A percentile compares a stretch with the other conserved stretches of the same genome.
Evolutionary conservation across 2,113 vertebrate species (phyloP).

Genomic region (Aspidoscelis tigris): DNA sequence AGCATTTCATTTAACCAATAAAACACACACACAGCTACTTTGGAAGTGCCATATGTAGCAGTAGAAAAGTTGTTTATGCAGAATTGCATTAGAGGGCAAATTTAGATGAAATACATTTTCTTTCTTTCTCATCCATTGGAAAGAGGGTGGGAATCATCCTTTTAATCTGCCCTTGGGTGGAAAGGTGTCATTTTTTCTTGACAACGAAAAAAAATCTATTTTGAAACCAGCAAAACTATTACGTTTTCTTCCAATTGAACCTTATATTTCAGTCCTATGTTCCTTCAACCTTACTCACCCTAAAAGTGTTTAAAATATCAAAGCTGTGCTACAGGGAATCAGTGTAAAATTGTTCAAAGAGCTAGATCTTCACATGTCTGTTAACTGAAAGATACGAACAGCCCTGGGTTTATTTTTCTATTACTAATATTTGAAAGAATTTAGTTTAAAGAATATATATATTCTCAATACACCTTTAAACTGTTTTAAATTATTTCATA

Average conservation of each 20-base stretch:
- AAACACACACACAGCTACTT: neutral
- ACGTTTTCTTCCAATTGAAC: neutral
- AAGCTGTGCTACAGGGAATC: constrained; percentile 26
- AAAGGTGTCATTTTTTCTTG: constrained; percentile 16
- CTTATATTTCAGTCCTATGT: constrained; percentile 13
- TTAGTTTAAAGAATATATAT: neutral
- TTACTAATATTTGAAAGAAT: constrained; percentile 35
- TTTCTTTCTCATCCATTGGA: constrained; percentile 8
- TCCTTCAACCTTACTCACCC: neutral
- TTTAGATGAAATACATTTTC: constrained; percentile 1
- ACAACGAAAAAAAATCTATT: neutral
- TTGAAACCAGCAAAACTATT: constrained; percentile 27
- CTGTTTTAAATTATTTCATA: too few species aligned
- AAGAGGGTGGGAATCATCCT: constrained; percentile 26
- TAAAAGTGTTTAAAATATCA: constrained; percentile 52
- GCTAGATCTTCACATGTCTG: constrained; percentile 20
- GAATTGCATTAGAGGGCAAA: constrained; percentile 8
- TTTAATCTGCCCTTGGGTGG: constrained; percentile 9
- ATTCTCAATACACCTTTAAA: too few species aligned
- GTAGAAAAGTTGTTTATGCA: neutral
- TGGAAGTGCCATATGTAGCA: neutral
- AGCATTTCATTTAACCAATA: too few species aligned
- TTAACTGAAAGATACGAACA: constrained; percentile 22
- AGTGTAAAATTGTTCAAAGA: constrained; percentile 45
- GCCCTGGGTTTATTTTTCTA: constrained; percentile 36